Conservation (phyloP, 2,113 vertebrate species). For the Macquaria ambigua region DNA sequence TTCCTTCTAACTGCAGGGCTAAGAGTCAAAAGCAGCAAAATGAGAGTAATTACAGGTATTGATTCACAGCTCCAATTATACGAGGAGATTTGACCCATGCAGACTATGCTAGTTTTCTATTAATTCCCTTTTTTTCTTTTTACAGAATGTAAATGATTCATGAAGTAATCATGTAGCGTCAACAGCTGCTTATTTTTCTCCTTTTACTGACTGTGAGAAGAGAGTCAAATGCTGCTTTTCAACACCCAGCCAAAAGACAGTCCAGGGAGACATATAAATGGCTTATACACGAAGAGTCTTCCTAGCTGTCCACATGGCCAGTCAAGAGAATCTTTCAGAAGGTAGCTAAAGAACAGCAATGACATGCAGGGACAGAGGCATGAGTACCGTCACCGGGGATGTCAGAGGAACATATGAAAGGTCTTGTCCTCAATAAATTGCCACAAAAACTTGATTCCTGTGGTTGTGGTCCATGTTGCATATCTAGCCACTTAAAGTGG, state of each 20-base stretch:
- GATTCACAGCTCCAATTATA: slow-evolving; percentile 66
- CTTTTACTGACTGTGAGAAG: slow-evolving; percentile 10
- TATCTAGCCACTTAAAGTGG: neutral
- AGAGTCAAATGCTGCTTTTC: neutral
- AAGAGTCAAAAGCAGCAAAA: slow-evolving; percentile 48
- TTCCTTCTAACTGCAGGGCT: slow-evolving; percentile 40
- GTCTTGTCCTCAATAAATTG: slow-evolving; percentile 67
- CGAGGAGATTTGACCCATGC: slow-evolving; percentile 59
- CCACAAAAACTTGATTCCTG: slow-evolving; percentile 30
- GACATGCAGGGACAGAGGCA: slow-evolving; percentile 62
- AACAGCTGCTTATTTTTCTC: slow-evolving; percentile 39
- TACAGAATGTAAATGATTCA: slow-evolving; percentile 73
- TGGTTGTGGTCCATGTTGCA: neutral
- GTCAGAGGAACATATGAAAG: slow-evolving; percentile 58
- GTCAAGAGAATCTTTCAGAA: slow-evolving; percentile 66
- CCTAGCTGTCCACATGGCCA: slow-evolving; percentile 68
- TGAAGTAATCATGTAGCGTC: slow-evolving; percentile 39
- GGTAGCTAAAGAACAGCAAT: slow-evolving; percentile 61
- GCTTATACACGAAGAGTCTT: slow-evolving; percentile 40
- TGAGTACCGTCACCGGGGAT: slow-evolving; percentile 41
- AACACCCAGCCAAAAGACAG: neutral
- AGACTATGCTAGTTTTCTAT: slow-evolving; percentile 58
- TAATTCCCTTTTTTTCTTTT: slow-evolving; percentile 72
- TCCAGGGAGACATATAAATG: slow-evolving; percentile 11
- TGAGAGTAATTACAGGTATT: slow-evolving; percentile 70